Percentiles rank a stretch among this genome's conserved stretches.
phyloP scores from a whole-genome alignment of 1,140 invertebrate genomes.

The Scaptodrosophila lebanonensis region DNA sequence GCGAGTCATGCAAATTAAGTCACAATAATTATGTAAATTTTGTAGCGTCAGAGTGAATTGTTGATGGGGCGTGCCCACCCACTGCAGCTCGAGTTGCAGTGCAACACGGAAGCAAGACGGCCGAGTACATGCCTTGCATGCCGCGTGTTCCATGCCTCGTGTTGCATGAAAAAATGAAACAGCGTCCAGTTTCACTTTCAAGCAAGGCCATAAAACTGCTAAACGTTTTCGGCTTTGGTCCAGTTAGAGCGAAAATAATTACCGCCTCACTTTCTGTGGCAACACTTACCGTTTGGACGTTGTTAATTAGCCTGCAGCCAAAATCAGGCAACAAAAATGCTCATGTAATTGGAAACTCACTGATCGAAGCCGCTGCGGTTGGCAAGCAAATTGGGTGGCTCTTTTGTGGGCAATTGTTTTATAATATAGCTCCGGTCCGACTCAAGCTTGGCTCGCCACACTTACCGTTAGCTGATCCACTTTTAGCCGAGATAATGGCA shows the following conservation, averaged over 20 bases:
- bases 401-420: slow-evolving; percentile 46
- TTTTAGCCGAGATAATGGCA: slow-evolving; percentile 53
- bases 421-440: slow-evolving; percentile 37
- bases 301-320: slow-evolving; percentile 29
- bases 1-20: slow-evolving; percentile 55
- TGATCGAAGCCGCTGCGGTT: slow-evolving; percentile 16
- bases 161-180: slow-evolving; percentile 15
- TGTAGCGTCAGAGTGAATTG: not conserved
- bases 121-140: slow-evolving; percentile 3
- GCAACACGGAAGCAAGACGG: slow-evolving; percentile 48
- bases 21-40: slow-evolving; percentile 65
- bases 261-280: slow-evolving; percentile 33
- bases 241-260: slow-evolving; percentile 26
- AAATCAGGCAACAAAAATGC: slow-evolving; percentile 25
- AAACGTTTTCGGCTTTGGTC: slow-evolving; percentile 19
- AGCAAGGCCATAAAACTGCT: slow-evolving; percentile 13
- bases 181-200: slow-evolving; percentile 38
- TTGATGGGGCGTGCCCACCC: slow-evolving; percentile 46
- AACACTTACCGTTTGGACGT: not conserved
- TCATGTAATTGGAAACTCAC: slow-evolving; percentile 26
- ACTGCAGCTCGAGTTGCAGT: too few species aligned
- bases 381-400: slow-evolving; percentile 45
- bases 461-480: slow-evolving; percentile 54
- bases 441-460: not conserved
- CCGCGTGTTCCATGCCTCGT: slow-evolving; percentile 9